phyloP scores from a whole-genome alignment of 2,113 vertebrate species.

The Phalacrocorax pelagicus region DNA sequence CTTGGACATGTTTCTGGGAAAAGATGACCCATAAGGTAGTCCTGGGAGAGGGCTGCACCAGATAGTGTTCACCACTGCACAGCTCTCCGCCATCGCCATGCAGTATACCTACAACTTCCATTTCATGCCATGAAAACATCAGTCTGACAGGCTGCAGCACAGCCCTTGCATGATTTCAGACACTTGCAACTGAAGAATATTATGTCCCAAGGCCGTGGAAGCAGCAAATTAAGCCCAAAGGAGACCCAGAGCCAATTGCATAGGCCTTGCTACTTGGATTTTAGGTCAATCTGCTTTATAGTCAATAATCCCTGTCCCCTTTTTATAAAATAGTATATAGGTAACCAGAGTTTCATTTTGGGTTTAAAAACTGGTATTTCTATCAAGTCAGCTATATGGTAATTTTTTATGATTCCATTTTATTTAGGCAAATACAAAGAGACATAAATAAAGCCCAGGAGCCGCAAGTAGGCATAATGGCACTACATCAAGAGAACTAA shows the following conservation, averaged over 20 bases:
- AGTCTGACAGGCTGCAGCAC: background rate
- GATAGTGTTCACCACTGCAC: background rate
- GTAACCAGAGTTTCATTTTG: background rate
- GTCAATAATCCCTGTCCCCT: background rate
- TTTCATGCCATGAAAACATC: background rate
- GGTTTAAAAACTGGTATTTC: background rate
- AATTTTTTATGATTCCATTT: background rate
- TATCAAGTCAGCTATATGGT: background rate
- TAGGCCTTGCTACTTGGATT: background rate
- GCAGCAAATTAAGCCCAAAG: background rate
- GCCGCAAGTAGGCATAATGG: background rate
- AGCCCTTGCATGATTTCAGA: background rate
- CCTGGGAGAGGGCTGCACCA: background rate
- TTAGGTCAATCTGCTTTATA: background rate
- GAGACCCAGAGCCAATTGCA: background rate
- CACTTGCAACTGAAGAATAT: background rate
- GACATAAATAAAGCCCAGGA: background rate
- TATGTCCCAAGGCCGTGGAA: background rate
- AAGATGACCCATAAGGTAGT: background rate
- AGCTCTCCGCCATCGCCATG: background rate
- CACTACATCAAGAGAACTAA: background rate
- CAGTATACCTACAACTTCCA: accelerated
- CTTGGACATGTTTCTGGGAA: background rate
- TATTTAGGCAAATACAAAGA: background rate
- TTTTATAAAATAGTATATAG: background rate